Percentiles rank a stretch among this genome's conserved stretches.
Evolutionary conservation across 2,113 vertebrate genomes (phyloP).

Genomic region (Ptychochromis oligacanthus): DNA sequence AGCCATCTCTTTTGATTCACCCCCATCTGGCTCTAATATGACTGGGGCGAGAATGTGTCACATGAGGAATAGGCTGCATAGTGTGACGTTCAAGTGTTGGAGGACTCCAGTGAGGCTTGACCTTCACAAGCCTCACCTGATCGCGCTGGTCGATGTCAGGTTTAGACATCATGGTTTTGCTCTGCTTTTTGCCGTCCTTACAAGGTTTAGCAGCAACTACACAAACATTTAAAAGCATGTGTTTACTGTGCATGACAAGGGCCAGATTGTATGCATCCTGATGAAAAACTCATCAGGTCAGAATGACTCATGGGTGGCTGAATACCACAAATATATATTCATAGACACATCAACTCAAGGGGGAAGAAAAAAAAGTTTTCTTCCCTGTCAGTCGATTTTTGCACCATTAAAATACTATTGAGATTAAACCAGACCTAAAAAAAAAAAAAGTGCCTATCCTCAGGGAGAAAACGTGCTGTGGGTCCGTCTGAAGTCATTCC

Average conservation of each 20-base stretch:
- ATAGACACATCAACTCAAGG: constrained; percentile 2
- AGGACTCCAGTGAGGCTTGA: constrained; percentile 25
- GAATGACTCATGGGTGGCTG: constrained; percentile 60
- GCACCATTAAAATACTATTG: constrained; percentile 33
- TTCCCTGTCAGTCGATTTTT: constrained; percentile 37
- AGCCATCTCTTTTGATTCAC: constrained; percentile 69
- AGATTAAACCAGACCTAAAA: constrained; percentile 62
- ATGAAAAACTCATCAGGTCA: constrained; percentile 56
- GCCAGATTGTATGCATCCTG: constrained; percentile 27
- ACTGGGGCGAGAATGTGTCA: constrained; percentile 44
- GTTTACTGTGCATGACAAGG: constrained; percentile 23
- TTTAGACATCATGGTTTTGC: constrained; percentile 29
- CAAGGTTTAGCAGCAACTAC: constrained; percentile 42
- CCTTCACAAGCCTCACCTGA: constrained; percentile 31
- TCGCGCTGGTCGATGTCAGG: constrained; percentile 6
- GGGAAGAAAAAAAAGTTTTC: neutral
- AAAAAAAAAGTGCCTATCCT: constrained; percentile 61
- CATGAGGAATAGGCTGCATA: constrained; percentile 48
- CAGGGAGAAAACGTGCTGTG: constrained; percentile 41
- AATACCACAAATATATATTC: constrained; percentile 39
- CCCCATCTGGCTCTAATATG: constrained; percentile 61
- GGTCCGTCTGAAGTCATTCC: constrained; percentile 55
- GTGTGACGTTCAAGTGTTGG: constrained; percentile 26
- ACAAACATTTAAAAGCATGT: constrained; percentile 30
- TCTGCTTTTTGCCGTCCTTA: constrained; percentile 47